Conservation (phyloP, 1,140 invertebrate genomes). For the Cepaea nemoralis region DNA sequence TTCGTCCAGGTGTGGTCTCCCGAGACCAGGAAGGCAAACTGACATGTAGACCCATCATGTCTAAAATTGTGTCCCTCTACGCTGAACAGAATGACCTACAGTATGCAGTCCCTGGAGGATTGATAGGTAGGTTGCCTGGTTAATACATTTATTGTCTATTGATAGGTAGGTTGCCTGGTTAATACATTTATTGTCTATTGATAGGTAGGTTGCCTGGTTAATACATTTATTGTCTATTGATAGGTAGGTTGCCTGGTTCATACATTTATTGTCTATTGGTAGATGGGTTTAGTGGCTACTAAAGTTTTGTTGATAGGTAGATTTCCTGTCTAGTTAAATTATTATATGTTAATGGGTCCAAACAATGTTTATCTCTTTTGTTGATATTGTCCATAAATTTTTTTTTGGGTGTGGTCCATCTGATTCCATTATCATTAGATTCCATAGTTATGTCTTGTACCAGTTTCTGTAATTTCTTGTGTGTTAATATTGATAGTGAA, state of each 20-base stretch:
- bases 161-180: slow-evolving; percentile 78
- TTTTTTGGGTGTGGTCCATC: too few relatives aligned
- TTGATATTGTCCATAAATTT: too few relatives aligned
- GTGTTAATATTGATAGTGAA: too few relatives aligned
- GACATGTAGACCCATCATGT: slow-evolving; percentile 96
- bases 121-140: slow-evolving; percentile 81
- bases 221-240: slow-evolving; percentile 75
- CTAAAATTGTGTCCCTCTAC: slow-evolving; percentile 95
- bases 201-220: slow-evolving; percentile 78
- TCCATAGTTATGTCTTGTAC: too few relatives aligned
- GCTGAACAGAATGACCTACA: slow-evolving; percentile 99
- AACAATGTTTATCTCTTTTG: too few relatives aligned
- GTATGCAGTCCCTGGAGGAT: slow-evolving; percentile 97
- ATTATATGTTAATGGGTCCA: too few relatives aligned
- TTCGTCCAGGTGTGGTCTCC: slow-evolving; percentile 93
- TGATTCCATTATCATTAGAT: too few relatives aligned
- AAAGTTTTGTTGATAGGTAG: too few relatives aligned
- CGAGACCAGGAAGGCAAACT: slow-evolving; percentile 96
- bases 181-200: slow-evolving; percentile 70
- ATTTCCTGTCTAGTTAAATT: too few relatives aligned
- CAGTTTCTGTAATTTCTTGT: too few relatives aligned
- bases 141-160: slow-evolving; percentile 70
- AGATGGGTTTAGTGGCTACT: too few relatives aligned
- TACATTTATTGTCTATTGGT: too few relatives aligned
- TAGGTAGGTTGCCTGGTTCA: slow-evolving; percentile 76